Evolutionary conservation across 2,113 vertebrate genomes (phyloP).

Genomic region (Tenrec ecaudatus): DNA sequence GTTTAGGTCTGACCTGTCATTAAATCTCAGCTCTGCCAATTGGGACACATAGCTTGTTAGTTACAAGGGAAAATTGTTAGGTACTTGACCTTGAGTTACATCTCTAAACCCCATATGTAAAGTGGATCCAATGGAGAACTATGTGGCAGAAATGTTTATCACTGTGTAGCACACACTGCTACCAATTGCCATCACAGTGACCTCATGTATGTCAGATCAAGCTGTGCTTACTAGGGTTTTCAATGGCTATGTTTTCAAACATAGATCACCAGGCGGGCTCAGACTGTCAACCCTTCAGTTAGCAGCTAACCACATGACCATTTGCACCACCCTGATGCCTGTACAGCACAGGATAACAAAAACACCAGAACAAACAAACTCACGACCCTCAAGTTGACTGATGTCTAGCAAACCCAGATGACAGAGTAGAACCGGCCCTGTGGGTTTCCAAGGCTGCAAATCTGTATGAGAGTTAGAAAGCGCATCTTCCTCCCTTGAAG

Average conservation of each 20-base stretch:
- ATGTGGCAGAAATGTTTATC: not conserved
- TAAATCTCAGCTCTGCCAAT: conserved; percentile 39
- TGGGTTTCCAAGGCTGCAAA: too few relatives aligned
- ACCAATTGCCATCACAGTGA: not conserved
- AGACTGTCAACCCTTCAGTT: not conserved
- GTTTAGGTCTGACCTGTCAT: not conserved
- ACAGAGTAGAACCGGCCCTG: too few relatives aligned
- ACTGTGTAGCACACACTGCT: not conserved
- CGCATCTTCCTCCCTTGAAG: too few relatives aligned
- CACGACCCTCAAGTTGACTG: too few relatives aligned
- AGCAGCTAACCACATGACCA: not conserved
- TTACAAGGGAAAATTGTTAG: not conserved
- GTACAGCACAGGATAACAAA: too few relatives aligned
- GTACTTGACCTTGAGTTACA: not conserved
- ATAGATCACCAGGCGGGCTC: not conserved
- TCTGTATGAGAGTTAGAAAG: too few relatives aligned
- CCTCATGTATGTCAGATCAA: not conserved
- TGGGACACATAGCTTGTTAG: too few relatives aligned
- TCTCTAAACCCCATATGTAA: not conserved
- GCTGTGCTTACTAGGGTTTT: not conserved
- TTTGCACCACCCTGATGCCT: not conserved
- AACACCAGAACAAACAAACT: too few relatives aligned
- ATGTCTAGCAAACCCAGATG: too few relatives aligned
- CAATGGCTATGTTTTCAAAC: not conserved
- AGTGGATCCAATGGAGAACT: not conserved